Evolutionary conservation across 1,140 invertebrate genomes (phyloP), one percentile per base, ranked within the genome.

Genomic region (Apocrypta bakeri): DNA sequence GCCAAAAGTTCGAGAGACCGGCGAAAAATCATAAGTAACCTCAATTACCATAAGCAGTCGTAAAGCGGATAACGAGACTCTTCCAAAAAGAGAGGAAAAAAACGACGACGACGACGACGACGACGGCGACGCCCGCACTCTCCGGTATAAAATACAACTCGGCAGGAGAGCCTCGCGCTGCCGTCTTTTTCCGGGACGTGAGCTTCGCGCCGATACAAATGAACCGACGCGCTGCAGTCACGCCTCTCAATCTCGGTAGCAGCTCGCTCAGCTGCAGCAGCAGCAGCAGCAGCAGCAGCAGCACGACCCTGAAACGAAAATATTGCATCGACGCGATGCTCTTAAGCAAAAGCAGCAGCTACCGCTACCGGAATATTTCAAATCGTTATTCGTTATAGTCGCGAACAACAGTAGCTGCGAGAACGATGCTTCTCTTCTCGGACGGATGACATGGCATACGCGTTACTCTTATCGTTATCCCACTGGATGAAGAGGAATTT

Each of bases 61-160:
- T 81, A 81, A 81, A 81, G 42, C 56, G 71, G 69, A 64, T 81
- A 81, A 81, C 71, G 71, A 81, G 79, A 81, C 48, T 56, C 48
- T 74, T 74, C 24, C 17, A 71, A 71, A 71, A 33, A 37, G 68
- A 71, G 29, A 25, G 31, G 27, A 66, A 63, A 74, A 42, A 42
- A 66, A 73, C n/a, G n/a, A 80, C 29, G 37, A 72, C 71, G 63
- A 17, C 79, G 2, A 40, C 21, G 63, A n/a, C n/a, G n/a, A 80
- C 29, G 37, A 72, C 71, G 63, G n/a, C 79, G 2, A 40, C 21
- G 63, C 56, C 33, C 68, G 72, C 69, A 42, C 7, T 42, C 48
- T 56, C 48, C n/a, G 48, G 48, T 40, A 74, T 74, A 81, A 81
- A 81, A 74, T 64, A 81, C 71, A 74, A 64, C 79, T 63, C 29